phyloP scores from a whole-genome alignment of 2,888 invertebrate species.

The Andrena fulva region DNA sequence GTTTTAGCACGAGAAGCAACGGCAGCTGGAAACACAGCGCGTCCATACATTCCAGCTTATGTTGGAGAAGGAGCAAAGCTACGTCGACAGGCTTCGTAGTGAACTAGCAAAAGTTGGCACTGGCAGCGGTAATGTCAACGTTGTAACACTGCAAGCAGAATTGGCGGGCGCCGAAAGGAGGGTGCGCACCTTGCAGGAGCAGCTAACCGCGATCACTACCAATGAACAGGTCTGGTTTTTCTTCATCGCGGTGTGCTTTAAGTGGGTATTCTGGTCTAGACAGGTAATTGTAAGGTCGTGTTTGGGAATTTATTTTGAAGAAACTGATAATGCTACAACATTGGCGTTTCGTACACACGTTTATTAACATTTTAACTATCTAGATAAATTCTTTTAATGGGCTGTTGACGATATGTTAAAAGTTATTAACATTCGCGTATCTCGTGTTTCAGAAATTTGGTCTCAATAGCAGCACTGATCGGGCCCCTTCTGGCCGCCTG shows the following conservation, averaged over 20 bases:
- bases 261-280: too few species aligned
- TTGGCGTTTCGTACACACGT: too few species aligned
- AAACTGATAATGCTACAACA: too few species aligned
- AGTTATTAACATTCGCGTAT: too few species aligned
- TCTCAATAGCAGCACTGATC: too few species aligned
- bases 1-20: constrained; percentile 92
- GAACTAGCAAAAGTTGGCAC: constrained; percentile 86
- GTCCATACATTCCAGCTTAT: constrained; percentile 94
- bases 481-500: too few species aligned
- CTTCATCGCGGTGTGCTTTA: constrained; percentile 28
- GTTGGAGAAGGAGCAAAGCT: constrained; percentile 94
- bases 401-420: too few species aligned
- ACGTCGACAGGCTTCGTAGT: constrained; percentile 92
- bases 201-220: constrained; percentile 84
- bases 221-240: constrained; percentile 78
- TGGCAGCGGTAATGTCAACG: constrained; percentile 83
- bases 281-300: too few species aligned
- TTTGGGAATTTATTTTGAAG: too few species aligned
- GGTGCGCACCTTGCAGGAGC: constrained; percentile 87
- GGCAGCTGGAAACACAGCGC: constrained; percentile 93
- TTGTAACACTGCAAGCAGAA: constrained; percentile 84
- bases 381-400: too few species aligned
- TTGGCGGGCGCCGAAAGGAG: constrained; percentile 87
- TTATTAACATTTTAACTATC: too few species aligned
- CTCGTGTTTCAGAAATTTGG: too few species aligned